Percentiles rank a stretch among this genome's conserved stretches.
Evolutionary conservation across 2,888 invertebrate species (phyloP).

Genomic region (Synanthedon andrenaeformis): DNA sequence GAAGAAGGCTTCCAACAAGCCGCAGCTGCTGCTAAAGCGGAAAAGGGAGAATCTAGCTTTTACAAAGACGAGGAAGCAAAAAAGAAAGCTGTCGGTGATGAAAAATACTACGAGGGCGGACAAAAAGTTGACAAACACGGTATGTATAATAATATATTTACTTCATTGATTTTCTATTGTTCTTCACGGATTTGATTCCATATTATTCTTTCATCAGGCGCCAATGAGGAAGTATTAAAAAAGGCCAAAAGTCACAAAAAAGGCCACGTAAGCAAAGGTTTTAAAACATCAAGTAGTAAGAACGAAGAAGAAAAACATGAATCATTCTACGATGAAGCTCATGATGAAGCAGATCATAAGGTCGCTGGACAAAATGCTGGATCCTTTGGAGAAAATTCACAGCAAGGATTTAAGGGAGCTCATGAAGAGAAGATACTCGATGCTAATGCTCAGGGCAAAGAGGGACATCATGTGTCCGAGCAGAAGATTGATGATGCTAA

Average conservation of each 20-base stretch:
- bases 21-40: slow-evolving; percentile 66
- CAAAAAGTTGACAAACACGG: slow-evolving; percentile 71
- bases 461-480: slow-evolving; percentile 69
- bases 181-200: neutral
- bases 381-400: slow-evolving; percentile 69
- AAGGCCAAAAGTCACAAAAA: slow-evolving; percentile 73
- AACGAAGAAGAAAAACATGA: slow-evolving; percentile 76
- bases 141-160: slow-evolving; percentile 16
- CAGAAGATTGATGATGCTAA: slow-evolving; percentile 71
- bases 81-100: slow-evolving; percentile 71
- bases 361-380: slow-evolving; percentile 68
- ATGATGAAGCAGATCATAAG: slow-evolving; percentile 73
- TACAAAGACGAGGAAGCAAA: slow-evolving; percentile 69
- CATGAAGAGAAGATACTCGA: slow-evolving; percentile 71
- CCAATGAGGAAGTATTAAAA: slow-evolving; percentile 67
- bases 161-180: neutral
- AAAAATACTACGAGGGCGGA: slow-evolving; percentile 70
- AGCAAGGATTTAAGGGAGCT: slow-evolving; percentile 71
- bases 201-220: slow-evolving; percentile 25
- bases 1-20: slow-evolving; percentile 70
- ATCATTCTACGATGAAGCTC: slow-evolving; percentile 74
- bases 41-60: slow-evolving; percentile 62
- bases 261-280: slow-evolving; percentile 75
- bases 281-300: slow-evolving; percentile 74
- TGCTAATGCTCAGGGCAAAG: slow-evolving; percentile 68